Base-by-base conservation (phyloP, 2,888 invertebrate genomes). In the Xestoiulus laeticollis region DNA sequence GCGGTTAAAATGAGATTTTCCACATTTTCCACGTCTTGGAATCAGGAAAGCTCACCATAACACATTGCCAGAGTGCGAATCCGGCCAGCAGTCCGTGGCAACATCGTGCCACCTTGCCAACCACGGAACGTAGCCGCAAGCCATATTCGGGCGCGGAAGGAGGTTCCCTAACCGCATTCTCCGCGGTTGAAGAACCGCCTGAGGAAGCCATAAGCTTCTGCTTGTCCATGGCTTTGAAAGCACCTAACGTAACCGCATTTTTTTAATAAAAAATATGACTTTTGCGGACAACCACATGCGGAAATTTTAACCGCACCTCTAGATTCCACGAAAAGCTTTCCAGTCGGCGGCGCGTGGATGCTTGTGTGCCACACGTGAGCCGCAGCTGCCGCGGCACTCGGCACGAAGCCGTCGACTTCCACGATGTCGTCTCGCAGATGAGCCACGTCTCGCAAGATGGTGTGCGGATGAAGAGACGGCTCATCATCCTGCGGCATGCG, bases 211-310 rank as follows among this genome's bases (percentile, higher is more conserved):
- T 43, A 33, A 84, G 43, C 1, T 43, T 84, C 32, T 84, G 84
- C 12, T 33, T 84, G n/a, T 84, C 33, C 43, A 84, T 33, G 84
- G 84, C 33, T 84, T 84, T 84, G 43, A 84, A 84, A 19, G 84
- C n/a, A n/a, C n/a, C 84, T 84, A 84, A 26, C 8, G 26, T 1
- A 33, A 83, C 83, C 12, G 5, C 12, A 43, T 43, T 43, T 43
- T 12, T 43, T 43, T 43, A 12, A 12, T 43, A 8, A 43, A 43
- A n/a, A n/a, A n/a, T n/a, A n/a, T n/a, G n/a, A n/a, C n/a, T n/a
- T n/a, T n/a, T n/a, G n/a, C n/a, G n/a, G n/a, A n/a, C n/a, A n/a
- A n/a, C n/a, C n/a, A n/a, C n/a, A n/a, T n/a, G n/a, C n/a, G n/a
- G n/a, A n/a, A n/a, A n/a, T n/a, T n/a, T n/a, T n/a, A n/a, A n/a